Evolutionary conservation across 2,797 vertebrate genomes (phyloP).

Genomic region (Rhynchonycteris naso): DNA sequence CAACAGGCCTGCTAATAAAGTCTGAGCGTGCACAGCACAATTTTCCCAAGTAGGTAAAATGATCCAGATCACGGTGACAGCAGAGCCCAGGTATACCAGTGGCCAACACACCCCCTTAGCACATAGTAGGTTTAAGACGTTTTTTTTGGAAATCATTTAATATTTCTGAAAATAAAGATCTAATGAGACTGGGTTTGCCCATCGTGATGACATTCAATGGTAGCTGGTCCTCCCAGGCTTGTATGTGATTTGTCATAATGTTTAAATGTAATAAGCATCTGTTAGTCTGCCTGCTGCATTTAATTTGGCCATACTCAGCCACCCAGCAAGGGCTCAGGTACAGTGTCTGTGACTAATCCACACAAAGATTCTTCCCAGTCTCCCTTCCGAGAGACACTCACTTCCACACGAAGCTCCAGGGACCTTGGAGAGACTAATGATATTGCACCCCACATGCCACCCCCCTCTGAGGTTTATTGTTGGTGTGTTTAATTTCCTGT

Average conservation of each 20-base stretch:
- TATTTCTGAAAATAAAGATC: not conserved
- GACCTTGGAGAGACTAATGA: slow-evolving; percentile 78
- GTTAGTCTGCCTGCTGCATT: slow-evolving; percentile 47
- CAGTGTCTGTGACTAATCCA: not conserved
- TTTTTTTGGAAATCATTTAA: not conserved
- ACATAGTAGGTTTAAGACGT: not conserved
- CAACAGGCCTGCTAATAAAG: not conserved
- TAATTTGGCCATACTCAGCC: slow-evolving; percentile 67
- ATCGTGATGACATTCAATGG: not conserved
- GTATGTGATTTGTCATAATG: not conserved
- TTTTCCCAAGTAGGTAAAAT: not conserved
- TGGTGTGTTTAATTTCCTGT: slow-evolving; percentile 89
- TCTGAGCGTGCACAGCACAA: not conserved
- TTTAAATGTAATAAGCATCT: not conserved
- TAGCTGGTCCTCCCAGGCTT: not conserved
- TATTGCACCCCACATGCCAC: slow-evolving; percentile 70
- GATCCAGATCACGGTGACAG: not conserved
- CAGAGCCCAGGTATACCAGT: not conserved
- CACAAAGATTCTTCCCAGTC: not conserved
- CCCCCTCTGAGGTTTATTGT: slow-evolving; percentile 82
- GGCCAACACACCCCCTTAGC: not conserved
- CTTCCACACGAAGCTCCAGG: slow-evolving; percentile 73
- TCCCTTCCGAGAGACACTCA: slow-evolving; percentile 66
- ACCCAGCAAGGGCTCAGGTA: not conserved
- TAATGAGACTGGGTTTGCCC: not conserved